A percentile compares a stretch with the other conserved stretches of the same genome.
Evolutionary conservation across 2,797 vertebrate species (phyloP).

Genomic region (Eremophila alpestris): DNA sequence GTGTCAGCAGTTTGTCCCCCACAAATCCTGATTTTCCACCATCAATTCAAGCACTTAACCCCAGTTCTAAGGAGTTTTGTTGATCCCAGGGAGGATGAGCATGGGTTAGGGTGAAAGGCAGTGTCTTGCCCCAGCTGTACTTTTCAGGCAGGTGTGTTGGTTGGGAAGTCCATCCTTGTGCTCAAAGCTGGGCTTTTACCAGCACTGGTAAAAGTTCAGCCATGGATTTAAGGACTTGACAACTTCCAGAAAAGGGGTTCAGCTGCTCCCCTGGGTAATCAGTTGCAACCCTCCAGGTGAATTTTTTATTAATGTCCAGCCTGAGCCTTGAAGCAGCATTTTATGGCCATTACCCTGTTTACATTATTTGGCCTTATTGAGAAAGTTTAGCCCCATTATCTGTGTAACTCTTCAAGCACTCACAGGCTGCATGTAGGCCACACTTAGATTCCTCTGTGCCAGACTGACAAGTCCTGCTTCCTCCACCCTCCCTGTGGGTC

Average conservation of each 20-base stretch:
- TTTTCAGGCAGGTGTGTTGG: not conserved
- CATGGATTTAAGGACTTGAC: not conserved
- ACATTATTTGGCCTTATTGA: not conserved
- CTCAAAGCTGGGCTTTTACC: not conserved
- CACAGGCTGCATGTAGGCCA: not conserved
- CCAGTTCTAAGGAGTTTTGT: not conserved
- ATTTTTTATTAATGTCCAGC: not conserved
- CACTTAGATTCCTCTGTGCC: not conserved
- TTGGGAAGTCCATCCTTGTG: not conserved
- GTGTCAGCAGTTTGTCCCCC: not conserved
- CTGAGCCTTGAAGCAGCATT: not conserved
- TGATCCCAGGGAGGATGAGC: not conserved
- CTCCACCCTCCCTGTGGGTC: not conserved
- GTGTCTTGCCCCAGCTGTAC: not conserved
- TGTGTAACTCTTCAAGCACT: not conserved
- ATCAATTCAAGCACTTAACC: not conserved
- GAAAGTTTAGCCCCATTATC: not conserved
- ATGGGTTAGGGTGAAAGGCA: not conserved
- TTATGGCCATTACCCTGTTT: not conserved
- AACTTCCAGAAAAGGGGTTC: not conserved
- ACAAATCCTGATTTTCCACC: not conserved
- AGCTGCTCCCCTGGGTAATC: not conserved
- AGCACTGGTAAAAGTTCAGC: not conserved
- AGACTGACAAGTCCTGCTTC: not conserved
- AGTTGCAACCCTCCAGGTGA: not conserved